Percentiles rank a stretch among this genome's conserved stretches.
These are phyloP conservation scores for Antigone vipio DNA, from an alignment of 2,113 vertebrate genomes.

Conservation along the genomic window DNA sequence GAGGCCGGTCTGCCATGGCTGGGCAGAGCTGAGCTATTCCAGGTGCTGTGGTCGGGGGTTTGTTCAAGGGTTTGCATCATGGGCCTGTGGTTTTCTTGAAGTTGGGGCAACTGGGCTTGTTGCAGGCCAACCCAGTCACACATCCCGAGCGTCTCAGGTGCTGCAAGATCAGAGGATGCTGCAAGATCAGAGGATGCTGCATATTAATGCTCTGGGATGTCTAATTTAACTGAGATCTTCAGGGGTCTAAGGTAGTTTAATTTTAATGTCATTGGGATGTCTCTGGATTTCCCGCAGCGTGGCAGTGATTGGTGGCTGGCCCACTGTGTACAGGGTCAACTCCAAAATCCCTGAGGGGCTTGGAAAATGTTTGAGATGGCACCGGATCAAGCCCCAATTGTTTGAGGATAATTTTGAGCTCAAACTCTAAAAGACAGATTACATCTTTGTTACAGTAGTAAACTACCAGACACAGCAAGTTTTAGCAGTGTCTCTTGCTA, in stretches of 20 bases:
- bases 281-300: background rate
- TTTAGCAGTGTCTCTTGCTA: slow-evolving; percentile 22
- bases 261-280: background rate
- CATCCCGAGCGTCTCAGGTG: background rate
- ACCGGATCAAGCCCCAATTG: background rate
- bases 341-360: background rate
- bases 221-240: background rate
- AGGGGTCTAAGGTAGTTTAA: background rate
- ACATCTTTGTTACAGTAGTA: background rate
- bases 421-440: background rate
- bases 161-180: background rate
- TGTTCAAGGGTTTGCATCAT: background rate
- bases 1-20: background rate
- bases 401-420: background rate
- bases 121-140: background rate
- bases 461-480: slow-evolving; percentile 33
- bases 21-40: background rate
- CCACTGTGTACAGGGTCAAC: background rate
- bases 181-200: background rate
- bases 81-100: slow-evolving; percentile 10
- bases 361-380: background rate
- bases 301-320: background rate
- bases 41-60: background rate
- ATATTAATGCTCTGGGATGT: background rate
- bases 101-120: background rate